Evolutionary conservation across 2,797 vertebrate species (phyloP), one percentile per base, ranked within the genome.

Genomic region (Perodicticus potto): DNA sequence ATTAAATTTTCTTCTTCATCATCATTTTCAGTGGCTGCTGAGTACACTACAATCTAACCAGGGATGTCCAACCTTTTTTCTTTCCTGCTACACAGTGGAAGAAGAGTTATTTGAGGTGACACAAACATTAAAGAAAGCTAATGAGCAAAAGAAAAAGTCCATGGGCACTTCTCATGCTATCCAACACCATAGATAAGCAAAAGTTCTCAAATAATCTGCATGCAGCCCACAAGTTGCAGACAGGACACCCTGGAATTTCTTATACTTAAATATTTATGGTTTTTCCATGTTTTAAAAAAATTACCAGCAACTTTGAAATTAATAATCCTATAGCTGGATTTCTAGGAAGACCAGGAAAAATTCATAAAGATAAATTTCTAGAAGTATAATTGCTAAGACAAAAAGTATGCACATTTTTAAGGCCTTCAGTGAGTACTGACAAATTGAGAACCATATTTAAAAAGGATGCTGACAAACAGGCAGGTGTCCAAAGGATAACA

Each of bases 261-360:
- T 72, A 67, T 63, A 82, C 57, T 85, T 91, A 72, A 94, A 85
- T 16, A 95, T 78, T 49, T 57, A 37, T 45, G 19, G 17, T 70
- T 84, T 83, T 70, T 53, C 27, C 9, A 87, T 34, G 2, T 19
- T 81, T 83, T 74, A 40, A 40, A 40, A 40, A 2, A 88, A 53
- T 86, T 57, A 81, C 77, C n/a, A 89, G n/a, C 74, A 93, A 94
- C 76, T 91, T 84, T 86, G 73, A 89, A 85, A 95, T 88, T 78
- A 97, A 96, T 86, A 92, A 59, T 13, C 45, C 73, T 92, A 81
- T 78, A 80, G 27, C 69, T 93, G 74, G 82, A 87, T 92, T 40
- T 93, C 78, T 85, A 85, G 27, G 73, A n/a, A 92, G 67, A 92
- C 63, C 84, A 83, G 74, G 49, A 96, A 96, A 94, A 91, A 73